Base-by-base conservation (phyloP, 2,888 invertebrate genomes). In the Tiliacea aurago region DNA sequence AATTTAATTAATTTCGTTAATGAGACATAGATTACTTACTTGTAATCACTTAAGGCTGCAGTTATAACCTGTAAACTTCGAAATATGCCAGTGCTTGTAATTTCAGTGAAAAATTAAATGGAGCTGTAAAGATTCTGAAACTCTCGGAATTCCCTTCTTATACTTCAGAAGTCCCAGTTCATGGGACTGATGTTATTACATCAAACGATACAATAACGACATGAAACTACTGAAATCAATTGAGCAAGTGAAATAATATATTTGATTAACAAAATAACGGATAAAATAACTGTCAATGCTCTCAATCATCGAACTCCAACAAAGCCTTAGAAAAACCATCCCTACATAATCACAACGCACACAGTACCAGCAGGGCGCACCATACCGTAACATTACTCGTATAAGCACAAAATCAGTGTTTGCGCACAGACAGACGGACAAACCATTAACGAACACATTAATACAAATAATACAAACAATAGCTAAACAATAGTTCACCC, bases 401-500 rank as follows among this genome's bases (percentile, higher is more conserved):
- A 90, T 91, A 93, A 94, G 91, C 88, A 90, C 92, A 76, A 93
- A 93, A 93, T 94, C 90, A 91, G 88, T 93, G 91, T 94, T 94
- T 93, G 91, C 90, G 82, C 84, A 92, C 89, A 90, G 88, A 91
- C 93, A 92, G 91, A 92, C 91, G 90, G 91, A 80, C 88, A 85
- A 85, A 88, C 91, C 90, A 93, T 95, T 94, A 94, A 91, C 90
- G 88, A 89, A 87, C 90, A 93, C 93, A 94, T 95, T 93, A 93
- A 90, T 87, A 84, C 87, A 89, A 89, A 95, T 93, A 94, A 93
- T 91, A 89, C 88, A 84, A 83, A 93, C 90, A 92, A 92, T 82
- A 76, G 71, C 33, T 65, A 64, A 56, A 85, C 85, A 86, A 86
- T 76, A 53, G 73, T 65, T n/a, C 53, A 47, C 61, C 91, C 86